Evolutionary conservation across 2,797 vertebrate genomes (phyloP), one percentile per base, ranked within the genome.

Genomic region (Catharus ustulatus): DNA sequence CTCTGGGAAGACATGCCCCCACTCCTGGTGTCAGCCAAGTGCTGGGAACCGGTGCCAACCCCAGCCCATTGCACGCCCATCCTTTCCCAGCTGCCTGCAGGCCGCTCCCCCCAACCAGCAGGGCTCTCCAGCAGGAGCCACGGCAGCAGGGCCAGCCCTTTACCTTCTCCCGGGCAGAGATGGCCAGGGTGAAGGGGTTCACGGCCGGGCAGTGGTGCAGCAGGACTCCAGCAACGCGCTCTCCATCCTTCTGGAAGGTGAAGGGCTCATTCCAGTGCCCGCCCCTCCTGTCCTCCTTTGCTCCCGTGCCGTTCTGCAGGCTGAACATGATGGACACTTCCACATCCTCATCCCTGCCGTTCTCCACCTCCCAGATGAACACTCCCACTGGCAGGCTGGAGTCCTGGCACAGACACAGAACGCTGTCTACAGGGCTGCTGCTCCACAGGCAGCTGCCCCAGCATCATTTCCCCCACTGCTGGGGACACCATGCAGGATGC

Each of bases 181-280:
- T 97, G 68, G 99, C 98, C 55, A 99, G 92, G 1, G 98, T 99
- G 97, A 99, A 99, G 14, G 99, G 98, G 96, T 99, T 99, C 19
- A 98, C 96, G 0, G 72, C 15, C 1, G 96, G 96, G 93, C 98
- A 98, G 90, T 99, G 99, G 91, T 99, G 99, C 34, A 99, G 97
- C 95, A 99, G 89, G 72, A 99, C 98, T 8, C 99, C 99, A 11
- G 97, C 98, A 48, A 99, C 97, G 0, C 93, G 92, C 94, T 98
- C 86, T 2, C 98, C 98, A 1, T 98, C 98, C 86, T 97, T 98
- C 95, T 98, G 97, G 46, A 99, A 94, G 84, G 95, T 58, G 61
- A 99, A 99, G 42, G 99, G 98, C 91, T 99, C 99, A 0, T 99
- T 99, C 99, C 99, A 99, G 96, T 99, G 98, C 14, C 99, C 98